phyloP scores from a whole-genome alignment of 92 coral and sea anemone genomes.

The Blastomussa wellsi region DNA sequence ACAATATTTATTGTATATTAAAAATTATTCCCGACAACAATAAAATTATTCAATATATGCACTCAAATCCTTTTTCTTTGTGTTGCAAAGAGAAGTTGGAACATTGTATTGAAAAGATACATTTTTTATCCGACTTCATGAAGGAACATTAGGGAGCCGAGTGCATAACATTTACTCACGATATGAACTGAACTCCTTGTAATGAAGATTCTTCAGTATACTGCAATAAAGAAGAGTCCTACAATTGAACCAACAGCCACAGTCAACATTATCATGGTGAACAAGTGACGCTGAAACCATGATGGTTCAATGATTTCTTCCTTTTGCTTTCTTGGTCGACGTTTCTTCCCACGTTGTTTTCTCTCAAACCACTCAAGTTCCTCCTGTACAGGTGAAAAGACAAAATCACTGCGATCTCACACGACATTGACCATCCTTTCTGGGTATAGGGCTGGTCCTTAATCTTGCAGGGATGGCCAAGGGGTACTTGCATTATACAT shows the following conservation, averaged over 20 bases:
- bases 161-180: not conserved
- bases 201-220: constrained; percentile 10
- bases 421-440: not conserved
- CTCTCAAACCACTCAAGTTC: constrained; percentile 91
- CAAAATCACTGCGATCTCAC: not conserved
- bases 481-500: no score
- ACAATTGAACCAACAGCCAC: constrained; percentile 71
- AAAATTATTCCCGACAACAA: not conserved
- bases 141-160: not conserved
- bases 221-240: constrained; percentile 77
- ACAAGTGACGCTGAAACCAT: constrained; percentile 71
- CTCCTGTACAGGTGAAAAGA: constrained; percentile 53
- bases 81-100: no score
- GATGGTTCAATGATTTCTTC: constrained; percentile 76
- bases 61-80: no score
- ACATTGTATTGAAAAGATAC: no score
- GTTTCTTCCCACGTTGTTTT: constrained; percentile 81
- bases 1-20: constrained; percentile 27
- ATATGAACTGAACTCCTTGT: not conserved
- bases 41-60: not conserved
- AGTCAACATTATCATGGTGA: constrained; percentile 59
- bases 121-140: not conserved
- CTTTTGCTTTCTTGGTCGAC: constrained; percentile 81
- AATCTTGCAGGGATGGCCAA: no score
- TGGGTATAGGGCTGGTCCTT: not conserved